Conservation (phyloP, 2,888 invertebrate species). For the Trachelus troglodyta region DNA sequence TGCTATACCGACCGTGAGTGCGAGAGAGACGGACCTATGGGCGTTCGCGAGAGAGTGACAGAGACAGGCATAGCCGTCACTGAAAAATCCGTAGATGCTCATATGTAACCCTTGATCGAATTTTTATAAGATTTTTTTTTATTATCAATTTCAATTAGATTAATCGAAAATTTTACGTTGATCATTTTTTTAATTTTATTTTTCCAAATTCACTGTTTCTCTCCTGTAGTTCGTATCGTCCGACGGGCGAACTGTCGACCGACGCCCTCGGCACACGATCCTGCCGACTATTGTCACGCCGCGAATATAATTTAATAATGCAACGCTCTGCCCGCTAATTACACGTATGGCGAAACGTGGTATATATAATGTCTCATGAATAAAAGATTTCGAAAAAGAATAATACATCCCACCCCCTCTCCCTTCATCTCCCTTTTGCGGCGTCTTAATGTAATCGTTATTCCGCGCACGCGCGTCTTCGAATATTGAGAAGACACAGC, state of each 20-base stretch:
- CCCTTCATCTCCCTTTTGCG: background rate
- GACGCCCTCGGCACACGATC: background rate
- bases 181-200: background rate
- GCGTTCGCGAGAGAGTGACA: background rate
- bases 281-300: background rate
- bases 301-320: background rate
- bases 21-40: background rate
- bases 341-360: background rate
- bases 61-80: background rate
- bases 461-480: background rate
- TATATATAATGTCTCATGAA: background rate
- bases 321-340: background rate
- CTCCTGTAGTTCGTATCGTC: background rate
- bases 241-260: background rate
- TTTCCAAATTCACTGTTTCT: background rate
- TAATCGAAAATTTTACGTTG: too few species aligned
- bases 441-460: background rate
- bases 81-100: too few species aligned
- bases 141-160: too few species aligned
- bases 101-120: background rate
- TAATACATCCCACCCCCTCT: background rate
- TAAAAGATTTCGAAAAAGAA: background rate
- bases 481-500: background rate
- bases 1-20: background rate
- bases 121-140: background rate